A percentile compares a stretch with the other conserved stretches of the same genome.
phyloP scores from a whole-genome alignment of 2,113 vertebrate species.

The Catagonus wagneri region DNA sequence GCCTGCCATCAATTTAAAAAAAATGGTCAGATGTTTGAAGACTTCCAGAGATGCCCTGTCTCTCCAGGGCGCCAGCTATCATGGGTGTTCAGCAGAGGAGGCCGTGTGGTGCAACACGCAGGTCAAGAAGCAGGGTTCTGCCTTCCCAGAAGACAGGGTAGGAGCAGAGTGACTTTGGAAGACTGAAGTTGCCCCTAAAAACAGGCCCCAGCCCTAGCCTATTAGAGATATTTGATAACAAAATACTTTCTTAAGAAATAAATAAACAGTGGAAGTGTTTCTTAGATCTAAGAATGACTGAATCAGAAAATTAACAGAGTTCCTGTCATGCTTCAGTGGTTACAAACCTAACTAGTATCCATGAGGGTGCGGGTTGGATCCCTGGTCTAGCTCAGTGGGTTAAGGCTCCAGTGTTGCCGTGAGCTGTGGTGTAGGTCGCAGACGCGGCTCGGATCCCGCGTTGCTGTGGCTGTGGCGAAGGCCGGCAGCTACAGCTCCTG shows the following conservation, averaged over 20 bases:
- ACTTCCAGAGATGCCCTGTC: fast-evolving
- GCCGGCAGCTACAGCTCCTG: too few relatives aligned
- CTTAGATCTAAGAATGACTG: background rate
- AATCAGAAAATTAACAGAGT: background rate
- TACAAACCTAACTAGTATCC: too few relatives aligned
- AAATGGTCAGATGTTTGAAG: background rate
- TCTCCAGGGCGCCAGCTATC: background rate
- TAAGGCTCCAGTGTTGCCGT: too few relatives aligned
- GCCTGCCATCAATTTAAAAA: background rate
- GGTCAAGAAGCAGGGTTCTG: background rate
- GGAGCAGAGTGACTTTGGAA: background rate
- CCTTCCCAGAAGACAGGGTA: background rate
- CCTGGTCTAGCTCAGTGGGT: too few relatives aligned
- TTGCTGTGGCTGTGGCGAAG: too few relatives aligned
- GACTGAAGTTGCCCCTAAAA: background rate
- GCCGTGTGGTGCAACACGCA: fast-evolving
- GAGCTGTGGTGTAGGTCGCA: too few relatives aligned
- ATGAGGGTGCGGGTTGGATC: too few relatives aligned
- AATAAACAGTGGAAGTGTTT: background rate
- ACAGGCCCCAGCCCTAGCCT: background rate
- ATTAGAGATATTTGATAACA: background rate
- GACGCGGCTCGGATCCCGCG: too few relatives aligned
- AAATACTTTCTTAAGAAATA: background rate
- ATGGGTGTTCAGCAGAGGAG: background rate
- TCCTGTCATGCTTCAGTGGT: too few relatives aligned